Conservation (phyloP, 2,797 vertebrate species). For the Taenioides sp. region DNA sequence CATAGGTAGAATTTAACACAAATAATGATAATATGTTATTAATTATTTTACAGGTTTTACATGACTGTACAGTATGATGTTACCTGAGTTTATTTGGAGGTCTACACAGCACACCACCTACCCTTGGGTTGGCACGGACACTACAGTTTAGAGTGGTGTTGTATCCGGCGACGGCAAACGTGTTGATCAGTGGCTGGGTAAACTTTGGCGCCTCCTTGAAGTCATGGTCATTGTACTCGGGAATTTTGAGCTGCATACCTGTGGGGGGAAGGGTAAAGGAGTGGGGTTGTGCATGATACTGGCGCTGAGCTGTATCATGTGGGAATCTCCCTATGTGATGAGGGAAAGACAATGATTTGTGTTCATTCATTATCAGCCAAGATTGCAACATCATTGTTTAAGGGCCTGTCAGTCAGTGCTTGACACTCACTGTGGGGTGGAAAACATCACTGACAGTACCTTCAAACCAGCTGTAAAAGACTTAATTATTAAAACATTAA, state of each 20-base stretch:
- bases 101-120: conserved; percentile 60
- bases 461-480: conserved; percentile 48
- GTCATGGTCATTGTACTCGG: conserved; percentile 87
- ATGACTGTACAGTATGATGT: background rate
- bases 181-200: conserved; percentile 93
- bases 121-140: conserved; percentile 94
- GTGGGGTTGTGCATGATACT: conserved; percentile 76
- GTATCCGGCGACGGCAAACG: conserved; percentile 91
- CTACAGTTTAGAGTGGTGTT: conserved; percentile 96
- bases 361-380: conserved; percentile 53
- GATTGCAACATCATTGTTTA: conserved; percentile 38
- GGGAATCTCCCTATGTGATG: conserved; percentile 74
- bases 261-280: conserved; percentile 72
- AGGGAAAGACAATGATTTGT: conserved; percentile 69
- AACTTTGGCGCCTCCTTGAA: conserved; percentile 90
- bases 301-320: conserved; percentile 74
- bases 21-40: background rate
- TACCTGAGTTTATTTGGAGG: conserved; percentile 2
- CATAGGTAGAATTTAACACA: background rate
- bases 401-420: conserved; percentile 62
- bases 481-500: conserved; percentile 11
- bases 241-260: conserved; percentile 90
- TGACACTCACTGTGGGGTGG: conserved; percentile 46
- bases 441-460: conserved; percentile 68
- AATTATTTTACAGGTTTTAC: background rate